Conservation (phyloP, 1,140 invertebrate genomes). For the Thalassaphorura encarpata region DNA sequence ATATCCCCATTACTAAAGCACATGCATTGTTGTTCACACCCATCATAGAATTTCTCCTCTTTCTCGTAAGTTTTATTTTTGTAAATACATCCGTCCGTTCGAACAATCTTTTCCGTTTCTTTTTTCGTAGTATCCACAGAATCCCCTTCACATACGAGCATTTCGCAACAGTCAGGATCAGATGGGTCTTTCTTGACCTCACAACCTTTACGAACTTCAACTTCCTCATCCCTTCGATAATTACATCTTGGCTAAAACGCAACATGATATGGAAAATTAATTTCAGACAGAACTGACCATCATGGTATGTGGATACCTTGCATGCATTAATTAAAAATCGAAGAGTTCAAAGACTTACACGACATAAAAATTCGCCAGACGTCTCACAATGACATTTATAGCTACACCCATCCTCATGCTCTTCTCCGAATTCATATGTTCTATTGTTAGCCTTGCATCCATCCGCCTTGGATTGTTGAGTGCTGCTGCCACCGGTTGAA, state of each 20-base stretch:
- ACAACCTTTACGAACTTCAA: conserved; percentile 30
- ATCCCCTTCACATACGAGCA: conserved; percentile 36
- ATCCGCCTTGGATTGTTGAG: conserved; percentile 24
- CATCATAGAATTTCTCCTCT: conserved; percentile 63
- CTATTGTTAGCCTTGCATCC: conserved; percentile 37
- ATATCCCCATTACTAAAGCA: conserved; percentile 61
- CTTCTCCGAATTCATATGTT: conserved; percentile 36
- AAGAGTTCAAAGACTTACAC: conserved; percentile 30
- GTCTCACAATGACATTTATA: conserved; percentile 38
- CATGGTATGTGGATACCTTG: not conserved
- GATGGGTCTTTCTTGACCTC: conserved; percentile 31
- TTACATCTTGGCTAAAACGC: conserved; percentile 27
- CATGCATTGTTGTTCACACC: conserved; percentile 62
- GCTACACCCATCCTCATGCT: conserved; percentile 39
- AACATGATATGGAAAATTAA: not conserved
- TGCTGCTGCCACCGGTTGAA: no score
- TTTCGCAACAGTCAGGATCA: conserved; percentile 38
- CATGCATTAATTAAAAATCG: not conserved
- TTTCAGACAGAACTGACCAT: not conserved
- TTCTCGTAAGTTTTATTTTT: conserved; percentile 60
- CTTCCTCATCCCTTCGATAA: conserved; percentile 27
- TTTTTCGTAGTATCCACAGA: conserved; percentile 19
- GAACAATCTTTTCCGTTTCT: conserved; percentile 34
- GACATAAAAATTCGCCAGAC: conserved; percentile 37
- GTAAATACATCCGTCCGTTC: conserved; percentile 54